Conservation (phyloP, 2,797 vertebrate species). For the Yasuhikotakia modesta region DNA sequence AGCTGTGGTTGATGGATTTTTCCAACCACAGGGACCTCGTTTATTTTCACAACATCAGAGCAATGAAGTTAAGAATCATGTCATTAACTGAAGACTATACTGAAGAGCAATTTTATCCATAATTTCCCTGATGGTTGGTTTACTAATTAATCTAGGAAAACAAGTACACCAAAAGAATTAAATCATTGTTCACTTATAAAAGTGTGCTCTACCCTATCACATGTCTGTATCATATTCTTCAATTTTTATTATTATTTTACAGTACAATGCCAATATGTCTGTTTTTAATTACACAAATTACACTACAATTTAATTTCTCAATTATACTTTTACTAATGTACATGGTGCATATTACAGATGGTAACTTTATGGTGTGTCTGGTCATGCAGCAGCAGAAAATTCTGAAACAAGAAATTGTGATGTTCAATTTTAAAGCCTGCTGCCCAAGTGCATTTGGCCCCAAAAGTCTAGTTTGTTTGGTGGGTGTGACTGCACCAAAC, state of each 20-base stretch:
- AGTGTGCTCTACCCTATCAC: not conserved
- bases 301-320: not conserved
- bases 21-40: constrained; percentile 32
- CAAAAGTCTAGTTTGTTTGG: no score
- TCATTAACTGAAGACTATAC: constrained; percentile 37
- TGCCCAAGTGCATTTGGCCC: no score
- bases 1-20: constrained; percentile 38
- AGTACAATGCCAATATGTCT: not conserved
- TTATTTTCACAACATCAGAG: constrained; percentile 32
- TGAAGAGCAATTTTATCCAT: constrained; percentile 36
- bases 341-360: no score
- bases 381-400: no score
- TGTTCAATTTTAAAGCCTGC: no score
- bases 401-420: no score
- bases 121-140: constrained; percentile 36
- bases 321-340: no score
- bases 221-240: not conserved
- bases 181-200: constrained; percentile 14
- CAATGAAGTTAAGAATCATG: constrained; percentile 43
- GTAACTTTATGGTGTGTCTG: no score
- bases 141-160: constrained; percentile 42
- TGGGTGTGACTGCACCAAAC: no score
- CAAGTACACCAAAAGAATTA: constrained; percentile 42
- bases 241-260: no score
- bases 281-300: not conserved